Evolutionary conservation across 2,797 vertebrate genomes (phyloP), one percentile per base, ranked within the genome.

Genomic region (Galago senegalensis): DNA sequence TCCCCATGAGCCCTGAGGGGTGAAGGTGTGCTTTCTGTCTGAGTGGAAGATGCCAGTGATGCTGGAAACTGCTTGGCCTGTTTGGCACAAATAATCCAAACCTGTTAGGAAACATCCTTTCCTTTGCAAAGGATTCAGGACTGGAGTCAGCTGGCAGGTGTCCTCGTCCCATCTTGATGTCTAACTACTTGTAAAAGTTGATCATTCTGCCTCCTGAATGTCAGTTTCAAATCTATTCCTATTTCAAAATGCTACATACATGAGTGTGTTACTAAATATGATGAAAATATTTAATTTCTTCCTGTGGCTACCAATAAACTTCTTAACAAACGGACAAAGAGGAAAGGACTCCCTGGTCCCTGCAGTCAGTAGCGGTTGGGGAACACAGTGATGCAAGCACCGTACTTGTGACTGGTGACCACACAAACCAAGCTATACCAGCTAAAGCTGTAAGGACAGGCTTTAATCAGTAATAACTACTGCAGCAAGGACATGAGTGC

Each of bases 201-300:
- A 14, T 87, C n/a, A 31, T 60, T 75, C n/a, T 40, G 21, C 58
- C 8, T 90, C 40, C 80, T 76, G 31, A 58, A 20, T 34, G n/a
- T 23, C n/a, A 37, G 63, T 88, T 56, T 92, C 43, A 82, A 87
- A 60, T 70, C 23, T 72, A 73, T 86, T 90, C 29, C 91, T 56
- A 21, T 88, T 95, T 90, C 56, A 79, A 92, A 89, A 92, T 70
- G 37, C 43, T 87, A 65, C 5, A 18, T 11, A 77, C 7, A 12
- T 23, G 77, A 89, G 70, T 73, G 40, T 20, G 37, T 49, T 58
- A 82, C 31, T 81, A 43, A 83, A 63, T 56, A 89, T 37, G 53
- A 46, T 77, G 27, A 58, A 93, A 91, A 69, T 1, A 73, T 25
- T 53, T 53, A 60, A 89, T 61, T 93, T 94, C 21, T 91, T 76